A percentile compares a stretch with the other conserved stretches of the same genome.
These are phyloP conservation scores for Paratilapia polleni DNA, from an alignment of 2,113 vertebrate species.

Conservation along the genomic window DNA sequence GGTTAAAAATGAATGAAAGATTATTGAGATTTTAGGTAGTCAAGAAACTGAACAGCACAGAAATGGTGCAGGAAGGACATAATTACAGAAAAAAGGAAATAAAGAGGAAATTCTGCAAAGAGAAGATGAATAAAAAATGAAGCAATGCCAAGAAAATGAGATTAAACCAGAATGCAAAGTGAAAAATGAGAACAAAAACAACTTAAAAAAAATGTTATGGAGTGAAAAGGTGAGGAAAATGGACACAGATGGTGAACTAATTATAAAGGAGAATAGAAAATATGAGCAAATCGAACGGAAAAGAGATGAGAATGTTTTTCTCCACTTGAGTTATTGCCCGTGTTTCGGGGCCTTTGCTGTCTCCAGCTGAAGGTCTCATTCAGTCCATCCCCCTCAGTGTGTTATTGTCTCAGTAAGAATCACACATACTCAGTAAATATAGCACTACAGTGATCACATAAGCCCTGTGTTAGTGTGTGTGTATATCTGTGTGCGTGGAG, in stretches of 20 bases:
- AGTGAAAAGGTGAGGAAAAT: background rate
- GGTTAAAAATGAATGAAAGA: background rate
- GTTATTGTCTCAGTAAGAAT: constrained; percentile 7
- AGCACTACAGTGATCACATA: constrained; percentile 4
- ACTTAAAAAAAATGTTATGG: background rate
- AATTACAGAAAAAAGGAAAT: background rate
- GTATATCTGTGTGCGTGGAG: background rate
- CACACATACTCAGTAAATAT: constrained; percentile 19
- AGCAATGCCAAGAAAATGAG: background rate
- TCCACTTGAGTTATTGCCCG: background rate
- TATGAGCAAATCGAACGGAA: background rate
- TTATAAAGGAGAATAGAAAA: background rate
- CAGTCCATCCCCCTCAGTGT: background rate
- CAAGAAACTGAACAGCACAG: background rate
- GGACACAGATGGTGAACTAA: background rate
- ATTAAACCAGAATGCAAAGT: background rate
- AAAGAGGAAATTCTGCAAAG: background rate
- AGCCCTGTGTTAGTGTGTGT: background rate
- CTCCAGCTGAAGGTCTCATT: constrained; percentile 2
- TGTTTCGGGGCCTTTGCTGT: background rate
- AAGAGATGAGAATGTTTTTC: background rate
- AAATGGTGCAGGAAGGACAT: background rate
- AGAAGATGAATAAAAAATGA: background rate
- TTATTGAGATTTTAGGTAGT: background rate
- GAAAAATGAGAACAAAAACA: background rate